Conservation (phyloP, 1,140 invertebrate species). For the Dysdera silvatica region DNA sequence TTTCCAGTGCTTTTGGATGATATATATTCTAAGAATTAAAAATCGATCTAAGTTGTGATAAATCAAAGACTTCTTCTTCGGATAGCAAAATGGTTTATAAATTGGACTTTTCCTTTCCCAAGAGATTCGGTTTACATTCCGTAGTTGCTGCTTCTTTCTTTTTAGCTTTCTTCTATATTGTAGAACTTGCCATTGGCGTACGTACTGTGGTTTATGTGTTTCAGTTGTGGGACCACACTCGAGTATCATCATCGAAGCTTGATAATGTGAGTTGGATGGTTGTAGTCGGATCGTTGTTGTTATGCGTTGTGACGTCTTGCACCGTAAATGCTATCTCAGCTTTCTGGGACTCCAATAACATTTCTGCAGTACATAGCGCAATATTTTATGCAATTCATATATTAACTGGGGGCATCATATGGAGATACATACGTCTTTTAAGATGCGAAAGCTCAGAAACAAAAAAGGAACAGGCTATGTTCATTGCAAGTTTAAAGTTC, state of each 20-base stretch:
- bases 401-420: slow-evolving; percentile 59
- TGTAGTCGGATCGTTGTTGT: slow-evolving; percentile 1
- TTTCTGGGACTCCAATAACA: slow-evolving; percentile 16
- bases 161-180: slow-evolving; percentile 14
- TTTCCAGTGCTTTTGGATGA: no score
- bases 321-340: slow-evolving; percentile 9
- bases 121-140: no score
- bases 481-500: slow-evolving; percentile 11
- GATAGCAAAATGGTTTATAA: no score
- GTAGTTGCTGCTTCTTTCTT: slow-evolving; percentile 9
- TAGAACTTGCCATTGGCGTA: slow-evolving; percentile 13
- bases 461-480: slow-evolving; percentile 1
- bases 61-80: no score
- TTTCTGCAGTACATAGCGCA: background rate
- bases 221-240: background rate
- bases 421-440: slow-evolving; percentile 72
- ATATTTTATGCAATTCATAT: slow-evolving; percentile 11
- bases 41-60: no score
- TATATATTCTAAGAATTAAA: no score
- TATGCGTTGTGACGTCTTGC: background rate
- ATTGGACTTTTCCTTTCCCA: no score
- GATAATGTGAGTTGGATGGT: slow-evolving; percentile 1
- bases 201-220: slow-evolving; percentile 12
- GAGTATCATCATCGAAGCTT: background rate
- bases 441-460: background rate